Base-by-base conservation (phyloP, 2,113 vertebrate genomes). In the Climacteris rufus region DNA sequence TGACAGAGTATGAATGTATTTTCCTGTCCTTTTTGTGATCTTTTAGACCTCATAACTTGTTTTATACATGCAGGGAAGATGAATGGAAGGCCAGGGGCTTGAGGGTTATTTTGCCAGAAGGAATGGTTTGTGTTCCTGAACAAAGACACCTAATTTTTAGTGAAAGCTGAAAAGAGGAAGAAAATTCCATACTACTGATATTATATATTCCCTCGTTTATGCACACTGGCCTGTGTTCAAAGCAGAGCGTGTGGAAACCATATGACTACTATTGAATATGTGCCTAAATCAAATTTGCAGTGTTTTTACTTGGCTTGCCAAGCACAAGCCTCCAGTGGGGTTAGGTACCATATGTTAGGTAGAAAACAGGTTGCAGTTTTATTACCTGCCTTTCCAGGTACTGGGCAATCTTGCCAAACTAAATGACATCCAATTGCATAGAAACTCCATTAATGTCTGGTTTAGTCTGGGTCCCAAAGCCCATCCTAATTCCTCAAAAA, bases 131-230 rank as follows among this genome's bases (percentile, higher is more conserved):
- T 89, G 83, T 96, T 82, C 86, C 89, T 65, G 87, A 78, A 49
- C 27, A 84, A 95, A 95, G 80, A 94, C 96, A 94, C 94, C 72
- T 95, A 93, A 97, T 95, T 92, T 94, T 94, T 94, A 95, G 69
- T 39, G 27, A 95, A 89, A 91, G 59, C 77, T 87, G 87, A 96
- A 94, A 89, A 90, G 50, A 93, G 84, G 85, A 94, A 95, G 75
- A 94, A 78, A 91, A 78, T 94, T 96, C 89, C 92, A 94, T 94
- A 95, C 86, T 93, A 94, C 72, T 92, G 86, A 37, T 93, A 92
- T 96, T 94, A 89, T 94, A 89, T 94, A 90, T 95, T 74, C 71
- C 75, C 88, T 77, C 90, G 88, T 90, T 95, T 90, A 84, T 92
- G 81, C 92, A 65, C 24, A 15, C 61, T 96, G 96, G 96, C 90